Base-by-base conservation (phyloP, 2,888 invertebrate species). In the Lochmaea capreae region DNA sequence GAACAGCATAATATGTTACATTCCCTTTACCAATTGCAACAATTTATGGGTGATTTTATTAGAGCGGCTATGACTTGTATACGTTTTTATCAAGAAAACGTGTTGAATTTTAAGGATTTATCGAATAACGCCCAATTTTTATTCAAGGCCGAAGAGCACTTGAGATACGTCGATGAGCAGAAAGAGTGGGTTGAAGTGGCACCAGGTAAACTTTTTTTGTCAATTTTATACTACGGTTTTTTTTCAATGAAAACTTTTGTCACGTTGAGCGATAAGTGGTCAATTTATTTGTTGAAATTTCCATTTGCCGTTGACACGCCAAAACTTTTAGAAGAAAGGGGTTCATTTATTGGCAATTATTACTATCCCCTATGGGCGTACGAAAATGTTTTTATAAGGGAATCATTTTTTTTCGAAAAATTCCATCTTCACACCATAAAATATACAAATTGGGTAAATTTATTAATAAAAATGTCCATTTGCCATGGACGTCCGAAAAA, bases 51-150 rank as follows among this genome's bases (percentile, higher is more conserved):
- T 52, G 95, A 95, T 85, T 91, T 91, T 76, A 90, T 95, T 52
- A 89, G 95, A 68, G 94, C 95, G 0, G 91, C 94, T 6, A 94
- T 95, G 88, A 94, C 94, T 0, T 94, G 95, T 83, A 93, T 94
- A 66, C 90, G 91, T 75, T 92, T 94, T 84, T 95, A 94, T 86
- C 88, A 91, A n/a, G 89, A 91, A 68, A 90, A 90, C 77, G 89
- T 90, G 9, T 87, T 87, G 2, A 89, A 86, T 62, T 93, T 91
- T 80, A 86, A 87, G 1, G 91, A 92, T 77, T 83, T 92, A 65
- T 86, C 88, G 61, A 84, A 85, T 1, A 89, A 90, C 84, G 85
- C 88, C n/a, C 87, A 89, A 78, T 87, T 89, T 84, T 84, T 92
- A 79, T 79, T 89, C 0, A 89, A 90, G 46, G 93, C 93, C 0